A percentile compares a stretch with the other conserved stretches of the same genome.
These are phyloP conservation scores for Damaliscus lunatus DNA, from an alignment of 2,113 vertebrate species.

Conservation along the genomic window DNA sequence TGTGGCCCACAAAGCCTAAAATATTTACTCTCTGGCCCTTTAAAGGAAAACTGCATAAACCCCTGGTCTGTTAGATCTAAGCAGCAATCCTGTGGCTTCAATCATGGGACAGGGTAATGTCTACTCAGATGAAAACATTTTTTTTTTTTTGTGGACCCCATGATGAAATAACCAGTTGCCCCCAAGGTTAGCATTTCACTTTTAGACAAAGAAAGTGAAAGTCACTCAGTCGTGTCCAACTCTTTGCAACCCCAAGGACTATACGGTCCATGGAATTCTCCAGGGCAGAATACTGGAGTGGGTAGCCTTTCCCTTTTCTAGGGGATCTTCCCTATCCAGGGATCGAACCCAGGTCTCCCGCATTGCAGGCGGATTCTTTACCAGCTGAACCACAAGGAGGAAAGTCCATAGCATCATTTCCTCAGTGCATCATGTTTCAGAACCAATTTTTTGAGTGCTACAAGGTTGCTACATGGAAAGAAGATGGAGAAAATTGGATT, in stretches of 20 bases:
- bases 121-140: neutral
- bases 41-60: neutral
- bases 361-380: neutral
- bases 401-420: neutral
- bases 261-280: neutral
- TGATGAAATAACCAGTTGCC: neutral
- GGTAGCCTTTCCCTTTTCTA: neutral
- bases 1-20: neutral
- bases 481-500: neutral
- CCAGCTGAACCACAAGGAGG: neutral
- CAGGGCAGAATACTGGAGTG: neutral
- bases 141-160: neutral
- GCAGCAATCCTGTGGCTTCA: neutral
- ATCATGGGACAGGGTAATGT: neutral
- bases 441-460: constrained; percentile 7
- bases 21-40: neutral
- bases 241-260: neutral
- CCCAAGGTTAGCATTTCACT: neutral
- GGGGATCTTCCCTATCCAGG: neutral
- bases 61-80: neutral
- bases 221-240: neutral
- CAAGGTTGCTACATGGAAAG: neutral
- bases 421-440: neutral
- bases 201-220: constrained; percentile 40
- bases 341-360: neutral